Percentiles rank a stretch among this genome's conserved stretches.
Evolutionary conservation across 2,113 vertebrate genomes (phyloP).

Genomic region (Neodon shergylaensis): DNA sequence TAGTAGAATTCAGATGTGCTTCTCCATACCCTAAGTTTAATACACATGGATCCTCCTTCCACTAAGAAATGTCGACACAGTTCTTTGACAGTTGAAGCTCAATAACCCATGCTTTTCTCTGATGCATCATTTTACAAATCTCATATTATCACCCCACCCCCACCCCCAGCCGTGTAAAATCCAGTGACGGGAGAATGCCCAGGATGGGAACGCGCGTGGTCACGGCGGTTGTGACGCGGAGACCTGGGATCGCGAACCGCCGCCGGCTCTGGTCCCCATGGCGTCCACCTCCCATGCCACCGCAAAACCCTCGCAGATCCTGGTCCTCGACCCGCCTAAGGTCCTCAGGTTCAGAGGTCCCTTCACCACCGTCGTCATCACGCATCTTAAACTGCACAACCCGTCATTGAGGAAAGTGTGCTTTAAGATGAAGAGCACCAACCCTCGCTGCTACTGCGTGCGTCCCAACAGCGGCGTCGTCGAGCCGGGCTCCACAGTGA

Average conservation of each 20-base stretch:
- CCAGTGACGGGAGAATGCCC: background rate
- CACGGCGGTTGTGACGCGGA: background rate
- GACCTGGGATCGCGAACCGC: background rate
- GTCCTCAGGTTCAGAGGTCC: background rate
- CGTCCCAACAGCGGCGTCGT: background rate
- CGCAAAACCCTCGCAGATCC: background rate
- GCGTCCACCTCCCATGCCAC: background rate
- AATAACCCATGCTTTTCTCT: constrained; percentile 5
- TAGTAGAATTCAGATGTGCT: background rate
- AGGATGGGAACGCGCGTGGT: background rate
- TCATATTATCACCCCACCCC: background rate
- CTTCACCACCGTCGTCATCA: background rate
- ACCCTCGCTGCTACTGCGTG: background rate
- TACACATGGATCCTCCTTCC: background rate
- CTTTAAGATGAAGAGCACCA: constrained; percentile 22
- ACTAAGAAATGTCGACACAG: background rate
- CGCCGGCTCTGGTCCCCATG: background rate
- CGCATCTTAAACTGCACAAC: background rate
- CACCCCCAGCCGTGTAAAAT: background rate
- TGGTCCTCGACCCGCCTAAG: background rate
- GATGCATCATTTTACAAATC: background rate
- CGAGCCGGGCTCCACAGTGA: background rate
- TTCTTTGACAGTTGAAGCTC: background rate
- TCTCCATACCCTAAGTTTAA: background rate
- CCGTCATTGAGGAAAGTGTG: background rate